Percentiles rank a stretch among this genome's conserved stretches.
Conservation (phyloP, 2,888 invertebrate genomes). For the Bruchidius siliquastri region DNA sequence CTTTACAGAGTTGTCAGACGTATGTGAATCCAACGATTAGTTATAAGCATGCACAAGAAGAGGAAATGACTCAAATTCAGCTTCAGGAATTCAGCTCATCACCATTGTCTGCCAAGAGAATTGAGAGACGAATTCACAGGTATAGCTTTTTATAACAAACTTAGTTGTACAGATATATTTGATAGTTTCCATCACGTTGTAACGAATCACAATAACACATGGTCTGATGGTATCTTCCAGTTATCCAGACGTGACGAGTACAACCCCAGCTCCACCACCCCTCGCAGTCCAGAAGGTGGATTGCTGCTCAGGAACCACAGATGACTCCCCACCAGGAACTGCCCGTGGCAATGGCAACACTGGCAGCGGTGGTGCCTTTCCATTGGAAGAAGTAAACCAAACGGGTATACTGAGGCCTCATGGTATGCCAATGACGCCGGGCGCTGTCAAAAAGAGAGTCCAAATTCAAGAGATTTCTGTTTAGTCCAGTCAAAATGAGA, state of each 20-base stretch:
- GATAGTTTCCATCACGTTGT: no score
- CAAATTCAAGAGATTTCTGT: slow-evolving; percentile 92
- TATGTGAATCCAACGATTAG: background rate
- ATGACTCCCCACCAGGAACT: slow-evolving; percentile 9
- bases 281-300: background rate
- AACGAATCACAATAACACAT: no score
- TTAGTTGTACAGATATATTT: no score
- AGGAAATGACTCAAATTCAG: slow-evolving; percentile 60
- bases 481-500: background rate
- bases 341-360: slow-evolving; percentile 47
- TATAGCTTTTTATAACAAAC: background rate
- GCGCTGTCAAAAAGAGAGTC: slow-evolving; percentile 81
- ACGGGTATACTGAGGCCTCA: slow-evolving; percentile 55
- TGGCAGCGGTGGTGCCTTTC: slow-evolving; percentile 53
- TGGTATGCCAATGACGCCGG: slow-evolving; percentile 62
- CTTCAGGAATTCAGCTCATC: slow-evolving; percentile 59
- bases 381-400: slow-evolving; percentile 17
- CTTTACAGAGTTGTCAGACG: slow-evolving; percentile 59
- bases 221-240: slow-evolving; percentile 16
- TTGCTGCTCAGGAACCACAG: background rate
- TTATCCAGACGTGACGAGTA: slow-evolving; percentile 49
- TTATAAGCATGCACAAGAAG: slow-evolving; percentile 41
- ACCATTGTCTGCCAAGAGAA: slow-evolving; percentile 53
- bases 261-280: slow-evolving; percentile 35
- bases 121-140: slow-evolving; percentile 36